These are phyloP conservation scores for Capitulum mitella DNA, from an alignment of 2,888 invertebrate species.

Conservation along the genomic window DNA sequence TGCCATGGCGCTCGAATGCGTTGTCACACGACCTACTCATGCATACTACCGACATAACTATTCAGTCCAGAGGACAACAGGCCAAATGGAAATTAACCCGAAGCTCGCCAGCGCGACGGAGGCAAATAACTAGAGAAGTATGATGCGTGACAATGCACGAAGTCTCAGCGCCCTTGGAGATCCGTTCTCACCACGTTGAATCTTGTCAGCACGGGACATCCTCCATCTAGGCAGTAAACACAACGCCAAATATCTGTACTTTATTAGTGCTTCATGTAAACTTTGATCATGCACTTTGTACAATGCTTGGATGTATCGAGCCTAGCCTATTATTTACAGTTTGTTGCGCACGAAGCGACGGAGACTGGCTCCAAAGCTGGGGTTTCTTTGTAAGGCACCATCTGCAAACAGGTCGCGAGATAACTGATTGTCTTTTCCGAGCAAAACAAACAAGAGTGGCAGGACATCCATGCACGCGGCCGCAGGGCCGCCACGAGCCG, in stretches of 20 bases:
- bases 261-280: slow-evolving; percentile 23
- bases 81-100: too few relatives aligned
- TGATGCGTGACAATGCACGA: too few relatives aligned
- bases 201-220: too few relatives aligned
- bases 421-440: slow-evolving; percentile 18
- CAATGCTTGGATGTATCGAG: slow-evolving; percentile 19
- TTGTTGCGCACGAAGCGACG: not conserved
- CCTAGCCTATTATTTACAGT: slow-evolving; percentile 12
- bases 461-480: not conserved
- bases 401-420: not conserved
- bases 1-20: too few relatives aligned
- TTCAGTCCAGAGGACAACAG: too few relatives aligned
- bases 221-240: too few relatives aligned
- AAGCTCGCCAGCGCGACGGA: too few relatives aligned
- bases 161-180: too few relatives aligned
- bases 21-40: too few relatives aligned
- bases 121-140: too few relatives aligned
- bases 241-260: slow-evolving; percentile 1
- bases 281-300: slow-evolving; percentile 24
- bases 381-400: not conserved
- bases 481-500: not conserved
- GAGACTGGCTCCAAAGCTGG: not conserved
- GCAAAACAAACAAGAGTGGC: not conserved
- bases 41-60: too few relatives aligned
- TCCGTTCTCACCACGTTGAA: too few relatives aligned